These are phyloP conservation scores for Melanotaenia trifasciata DNA, from an alignment of 2,797 vertebrate species.

Conservation along the genomic window DNA sequence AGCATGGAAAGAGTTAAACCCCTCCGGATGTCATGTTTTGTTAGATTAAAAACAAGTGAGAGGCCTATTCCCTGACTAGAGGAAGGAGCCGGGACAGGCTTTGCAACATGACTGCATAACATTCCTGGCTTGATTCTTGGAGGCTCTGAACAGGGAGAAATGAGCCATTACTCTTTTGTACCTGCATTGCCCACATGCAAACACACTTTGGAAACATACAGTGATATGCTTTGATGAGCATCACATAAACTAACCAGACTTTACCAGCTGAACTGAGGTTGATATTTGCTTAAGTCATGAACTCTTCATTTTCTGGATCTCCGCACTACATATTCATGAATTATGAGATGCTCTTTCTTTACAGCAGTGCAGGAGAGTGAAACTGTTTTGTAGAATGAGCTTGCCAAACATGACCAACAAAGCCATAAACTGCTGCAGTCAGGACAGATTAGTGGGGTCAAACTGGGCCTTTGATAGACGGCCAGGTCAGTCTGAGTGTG, in stretches of 20 bases:
- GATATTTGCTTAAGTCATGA: background rate
- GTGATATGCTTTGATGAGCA: slow-evolving; percentile 14
- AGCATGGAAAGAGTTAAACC: slow-evolving; percentile 12
- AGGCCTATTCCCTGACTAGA: slow-evolving; percentile 9
- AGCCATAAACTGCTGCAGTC: slow-evolving; percentile 8
- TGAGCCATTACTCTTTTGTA: slow-evolving; percentile 1
- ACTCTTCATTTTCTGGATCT: background rate
- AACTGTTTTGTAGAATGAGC: slow-evolving; percentile 18
- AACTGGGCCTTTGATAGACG: slow-evolving; percentile 18
- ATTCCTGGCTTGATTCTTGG: slow-evolving; percentile 34
- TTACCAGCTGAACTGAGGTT: background rate
- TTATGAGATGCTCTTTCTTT: background rate
- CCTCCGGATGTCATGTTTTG: slow-evolving; percentile 12
- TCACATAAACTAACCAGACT: background rate
- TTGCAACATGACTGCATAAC: slow-evolving; percentile 28
- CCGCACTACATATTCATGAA: background rate
- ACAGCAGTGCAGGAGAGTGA: background rate
- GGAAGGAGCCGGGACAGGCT: slow-evolving; percentile 6
- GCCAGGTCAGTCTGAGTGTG: slow-evolving; percentile 20
- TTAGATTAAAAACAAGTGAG: slow-evolving; percentile 14
- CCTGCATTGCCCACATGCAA: slow-evolving; percentile 8
- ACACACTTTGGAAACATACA: slow-evolving; percentile 26
- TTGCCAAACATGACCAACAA: slow-evolving; percentile 18
- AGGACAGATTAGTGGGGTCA: slow-evolving; percentile 22
- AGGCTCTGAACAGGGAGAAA: slow-evolving; percentile 9